These are phyloP conservation scores for Gonatopus flavifemur DNA, from an alignment of 1,140 invertebrate species.

Conservation along the genomic window DNA sequence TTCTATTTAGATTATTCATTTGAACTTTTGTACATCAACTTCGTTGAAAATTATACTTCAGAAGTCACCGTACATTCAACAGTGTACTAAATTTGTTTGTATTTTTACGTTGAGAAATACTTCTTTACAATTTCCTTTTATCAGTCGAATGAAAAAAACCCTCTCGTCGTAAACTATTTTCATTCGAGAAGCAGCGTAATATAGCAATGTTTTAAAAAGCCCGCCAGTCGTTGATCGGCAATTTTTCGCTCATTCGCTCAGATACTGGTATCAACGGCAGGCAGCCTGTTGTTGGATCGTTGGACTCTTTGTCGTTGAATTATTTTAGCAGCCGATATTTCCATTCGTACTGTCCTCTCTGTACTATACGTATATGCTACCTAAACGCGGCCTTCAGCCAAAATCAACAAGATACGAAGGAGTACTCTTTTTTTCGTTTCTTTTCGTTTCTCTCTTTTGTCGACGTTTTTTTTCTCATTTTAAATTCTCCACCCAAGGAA, in stretches of 20 bases:
- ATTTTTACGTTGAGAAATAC: too few relatives aligned
- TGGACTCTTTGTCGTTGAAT: constrained; percentile 36
- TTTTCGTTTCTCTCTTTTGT: background rate
- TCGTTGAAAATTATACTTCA: too few relatives aligned
- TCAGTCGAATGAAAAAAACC: too few relatives aligned
- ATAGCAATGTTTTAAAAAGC: constrained; percentile 17
- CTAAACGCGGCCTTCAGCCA: constrained; percentile 37
- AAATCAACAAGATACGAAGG: constrained; percentile 37
- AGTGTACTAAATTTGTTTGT: too few relatives aligned
- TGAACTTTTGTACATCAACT: too few relatives aligned
- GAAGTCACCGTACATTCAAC: too few relatives aligned
- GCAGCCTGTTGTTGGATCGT: constrained; percentile 28
- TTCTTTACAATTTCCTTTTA: too few relatives aligned
- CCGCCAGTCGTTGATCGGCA: constrained; percentile 20
- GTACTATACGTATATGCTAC: too few relatives aligned
- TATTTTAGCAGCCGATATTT: constrained; percentile 52
- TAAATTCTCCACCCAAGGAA: background rate
- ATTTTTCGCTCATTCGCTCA: constrained; percentile 18
- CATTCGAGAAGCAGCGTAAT: too few relatives aligned
- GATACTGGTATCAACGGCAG: too few relatives aligned
- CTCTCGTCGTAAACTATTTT: constrained; percentile 16
- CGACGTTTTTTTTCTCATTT: constrained; percentile 1
- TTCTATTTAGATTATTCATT: too few relatives aligned
- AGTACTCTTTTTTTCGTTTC: constrained; percentile 1
- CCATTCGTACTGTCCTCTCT: constrained; percentile 45